These are phyloP conservation scores for Ecliptopera silaceata DNA, from an alignment of 2,888 invertebrate species.

Conservation along the genomic window DNA sequence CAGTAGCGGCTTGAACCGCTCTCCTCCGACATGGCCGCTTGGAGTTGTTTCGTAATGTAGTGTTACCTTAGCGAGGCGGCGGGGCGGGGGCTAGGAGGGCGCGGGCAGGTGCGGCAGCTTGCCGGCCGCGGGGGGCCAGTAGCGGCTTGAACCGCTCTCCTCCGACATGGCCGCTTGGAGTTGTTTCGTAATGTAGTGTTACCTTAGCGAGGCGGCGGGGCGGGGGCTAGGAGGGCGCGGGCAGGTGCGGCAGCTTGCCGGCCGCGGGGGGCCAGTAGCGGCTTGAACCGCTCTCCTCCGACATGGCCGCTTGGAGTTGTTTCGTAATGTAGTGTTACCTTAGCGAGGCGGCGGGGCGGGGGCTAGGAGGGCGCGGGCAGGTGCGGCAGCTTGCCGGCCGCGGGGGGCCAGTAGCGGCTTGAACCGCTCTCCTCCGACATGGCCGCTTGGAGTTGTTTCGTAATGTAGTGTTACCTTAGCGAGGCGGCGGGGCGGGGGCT, in stretches of 20 bases:
- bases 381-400: slow-evolving; percentile 73
- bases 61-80: slow-evolving; percentile 74
- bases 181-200: slow-evolving; percentile 4
- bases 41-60: too few species aligned
- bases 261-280: slow-evolving; percentile 67
- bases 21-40: too few species aligned
- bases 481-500: slow-evolving; percentile 78
- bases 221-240: slow-evolving; percentile 81
- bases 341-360: slow-evolving; percentile 77
- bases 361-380: slow-evolving; percentile 81
- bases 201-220: slow-evolving; percentile 79
- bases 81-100: slow-evolving; percentile 80
- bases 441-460: too few species aligned
- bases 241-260: slow-evolving; percentile 77
- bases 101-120: slow-evolving; percentile 80
- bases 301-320: slow-evolving; percentile 67
- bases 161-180: slow-evolving; percentile 76
- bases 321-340: slow-evolving; percentile 48
- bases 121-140: slow-evolving; percentile 64
- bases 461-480: slow-evolving; percentile 60
- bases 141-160: slow-evolving; percentile 64
- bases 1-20: slow-evolving; percentile 66
- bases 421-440: slow-evolving; percentile 17
- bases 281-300: slow-evolving; percentile 68
- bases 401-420: slow-evolving; percentile 67